Evolutionary conservation across 37 sponge, comb jelly and placozoan species (phyloP).

Genomic region (Halichondria panicea): DNA sequence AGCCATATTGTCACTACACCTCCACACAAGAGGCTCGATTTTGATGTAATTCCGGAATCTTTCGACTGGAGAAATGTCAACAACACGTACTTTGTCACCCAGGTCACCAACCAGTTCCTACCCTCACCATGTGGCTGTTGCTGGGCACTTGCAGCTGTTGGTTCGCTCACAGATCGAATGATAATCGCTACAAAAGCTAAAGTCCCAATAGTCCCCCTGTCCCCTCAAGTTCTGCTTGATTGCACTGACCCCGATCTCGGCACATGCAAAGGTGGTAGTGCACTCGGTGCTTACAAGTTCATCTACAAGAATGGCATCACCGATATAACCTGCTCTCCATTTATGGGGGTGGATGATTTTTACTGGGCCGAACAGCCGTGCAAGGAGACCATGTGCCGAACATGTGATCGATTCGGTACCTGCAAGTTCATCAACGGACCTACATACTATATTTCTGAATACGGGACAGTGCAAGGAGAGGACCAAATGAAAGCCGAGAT

Average conservation of each 20-base stretch:
- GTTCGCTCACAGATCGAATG: constrained; percentile 77
- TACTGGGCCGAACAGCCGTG: constrained; percentile 72
- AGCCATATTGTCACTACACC: constrained; percentile 29
- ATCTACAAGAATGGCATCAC: constrained; percentile 74
- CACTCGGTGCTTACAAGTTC: constrained; percentile 72
- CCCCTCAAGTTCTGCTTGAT: constrained; percentile 74
- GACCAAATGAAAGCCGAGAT: constrained; percentile 76
- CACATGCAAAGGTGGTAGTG: constrained; percentile 57
- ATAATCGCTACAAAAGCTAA: constrained; percentile 56
- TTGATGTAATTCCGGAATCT: constrained; percentile 27
- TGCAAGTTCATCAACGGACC: constrained; percentile 57
- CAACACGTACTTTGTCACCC: constrained; percentile 50
- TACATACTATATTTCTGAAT: constrained; percentile 47
- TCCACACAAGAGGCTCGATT: constrained; percentile 27
- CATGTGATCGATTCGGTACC: constrained; percentile 46
- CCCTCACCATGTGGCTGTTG: constrained; percentile 82
- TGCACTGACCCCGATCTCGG: constrained; percentile 35
- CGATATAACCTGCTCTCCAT: constrained; percentile 81
- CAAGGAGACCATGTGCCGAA: constrained; percentile 60
- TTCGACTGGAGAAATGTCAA: constrained; percentile 73
- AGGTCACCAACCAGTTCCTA: constrained; percentile 68
- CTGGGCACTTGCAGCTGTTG: constrained; percentile 78
- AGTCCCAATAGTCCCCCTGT: constrained; percentile 22
- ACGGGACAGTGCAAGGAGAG: constrained; percentile 65
- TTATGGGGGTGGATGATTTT: constrained; percentile 45